Conservation (phyloP, 2,888 invertebrate genomes). For the Strigamia maritima region DNA sequence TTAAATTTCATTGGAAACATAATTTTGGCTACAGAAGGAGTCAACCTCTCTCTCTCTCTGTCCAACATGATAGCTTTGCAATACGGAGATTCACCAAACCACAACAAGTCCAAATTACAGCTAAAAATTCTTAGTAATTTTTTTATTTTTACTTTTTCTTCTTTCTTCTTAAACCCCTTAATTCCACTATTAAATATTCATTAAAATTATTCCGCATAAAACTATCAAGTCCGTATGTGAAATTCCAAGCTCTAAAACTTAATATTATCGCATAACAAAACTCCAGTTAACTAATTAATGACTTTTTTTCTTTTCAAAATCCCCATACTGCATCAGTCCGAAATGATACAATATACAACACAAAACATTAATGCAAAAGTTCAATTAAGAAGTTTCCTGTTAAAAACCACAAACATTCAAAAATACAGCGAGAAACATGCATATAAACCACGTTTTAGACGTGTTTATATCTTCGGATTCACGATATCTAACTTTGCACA, state of each 20-base stretch:
- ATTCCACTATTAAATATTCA: background rate
- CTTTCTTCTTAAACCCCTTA: background rate
- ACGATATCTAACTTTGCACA: too few relatives aligned
- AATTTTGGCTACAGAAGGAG: slow-evolving; percentile 6
- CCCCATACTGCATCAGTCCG: background rate
- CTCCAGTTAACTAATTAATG: background rate
- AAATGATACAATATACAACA: background rate
- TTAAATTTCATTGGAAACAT: slow-evolving; percentile 27
- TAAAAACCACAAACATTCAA: too few relatives aligned
- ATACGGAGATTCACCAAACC: slow-evolving; percentile 24
- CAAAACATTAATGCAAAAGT: too few relatives aligned
- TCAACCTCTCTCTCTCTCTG: slow-evolving; percentile 7
- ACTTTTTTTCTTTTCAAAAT: background rate
- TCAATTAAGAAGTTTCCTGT: too few relatives aligned
- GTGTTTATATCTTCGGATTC: too few relatives aligned
- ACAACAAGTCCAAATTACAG: slow-evolving; percentile 12
- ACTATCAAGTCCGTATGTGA: background rate
- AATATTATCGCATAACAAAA: background rate
- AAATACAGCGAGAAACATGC: too few relatives aligned
- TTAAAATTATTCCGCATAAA: background rate
- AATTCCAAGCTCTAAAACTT: background rate
- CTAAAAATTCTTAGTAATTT: background rate
- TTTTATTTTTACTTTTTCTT: background rate
- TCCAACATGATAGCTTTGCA: slow-evolving; percentile 21
- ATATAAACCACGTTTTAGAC: too few relatives aligned